Evolutionary conservation across 2,888 invertebrate genomes (phyloP).

Genomic region (Seira sanloemensis): DNA sequence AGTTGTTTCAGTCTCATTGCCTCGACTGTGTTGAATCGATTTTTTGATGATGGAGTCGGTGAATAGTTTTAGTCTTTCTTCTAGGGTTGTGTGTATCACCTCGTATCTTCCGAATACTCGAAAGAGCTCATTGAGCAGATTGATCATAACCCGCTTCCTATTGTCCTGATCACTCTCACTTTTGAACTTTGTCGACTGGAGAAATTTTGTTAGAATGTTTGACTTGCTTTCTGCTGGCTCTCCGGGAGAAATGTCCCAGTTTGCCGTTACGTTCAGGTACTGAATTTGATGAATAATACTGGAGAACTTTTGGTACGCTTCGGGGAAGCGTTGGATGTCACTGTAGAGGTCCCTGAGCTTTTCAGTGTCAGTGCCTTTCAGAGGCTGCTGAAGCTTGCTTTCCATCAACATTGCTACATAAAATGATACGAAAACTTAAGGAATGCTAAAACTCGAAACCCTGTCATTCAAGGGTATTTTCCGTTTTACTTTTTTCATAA

Average conservation of each 20-base stretch:
- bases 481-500: not conserved
- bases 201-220: not conserved
- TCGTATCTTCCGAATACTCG: conserved; percentile 34
- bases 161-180: not conserved
- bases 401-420: conserved; percentile 39
- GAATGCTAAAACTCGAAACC: not conserved
- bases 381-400: conserved; percentile 17
- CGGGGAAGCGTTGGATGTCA: conserved; percentile 43
- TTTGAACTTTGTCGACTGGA: not conserved
- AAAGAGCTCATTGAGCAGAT: conserved; percentile 5
- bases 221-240: not conserved
- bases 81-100: conserved; percentile 21
- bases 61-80: conserved; percentile 24
- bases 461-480: not conserved
- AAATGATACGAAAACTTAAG: not conserved
- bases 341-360: conserved; percentile 20
- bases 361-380: conserved; percentile 12
- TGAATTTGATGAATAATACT: conserved; percentile 53
- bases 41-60: not conserved
- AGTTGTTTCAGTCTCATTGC: not conserved
- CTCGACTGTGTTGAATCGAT: not conserved
- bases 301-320: conserved; percentile 47
- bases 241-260: conserved; percentile 18
- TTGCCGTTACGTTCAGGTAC: conserved; percentile 40
- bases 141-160: conserved; percentile 22